These are phyloP conservation scores for Pogonocichla stellata DNA, from an alignment of 2,113 vertebrate genomes.

Conservation along the genomic window DNA sequence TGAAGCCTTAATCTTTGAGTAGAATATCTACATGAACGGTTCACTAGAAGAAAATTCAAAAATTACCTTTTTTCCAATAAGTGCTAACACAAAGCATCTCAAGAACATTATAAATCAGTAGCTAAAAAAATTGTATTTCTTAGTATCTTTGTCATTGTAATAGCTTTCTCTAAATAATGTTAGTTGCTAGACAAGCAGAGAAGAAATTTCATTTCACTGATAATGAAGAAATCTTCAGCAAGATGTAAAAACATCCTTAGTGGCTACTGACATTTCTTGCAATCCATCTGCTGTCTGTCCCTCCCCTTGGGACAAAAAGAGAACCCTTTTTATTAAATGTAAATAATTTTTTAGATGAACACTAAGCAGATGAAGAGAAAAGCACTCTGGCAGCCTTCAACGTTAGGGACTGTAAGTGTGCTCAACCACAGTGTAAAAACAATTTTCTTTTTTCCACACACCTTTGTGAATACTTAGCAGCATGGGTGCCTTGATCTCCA, in stretches of 20 bases:
- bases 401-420: background rate
- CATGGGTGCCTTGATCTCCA: background rate
- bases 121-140: background rate
- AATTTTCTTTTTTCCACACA: background rate
- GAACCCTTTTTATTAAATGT: conserved; percentile 17
- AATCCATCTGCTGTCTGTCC: background rate
- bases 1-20: background rate
- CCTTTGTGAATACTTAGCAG: background rate
- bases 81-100: background rate
- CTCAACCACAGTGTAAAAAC: background rate
- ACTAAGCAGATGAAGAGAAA: background rate
- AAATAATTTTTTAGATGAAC: conserved; percentile 15
- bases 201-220: background rate
- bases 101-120: background rate
- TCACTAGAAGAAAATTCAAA: background rate
- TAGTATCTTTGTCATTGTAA: background rate
- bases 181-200: background rate
- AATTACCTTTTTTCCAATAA: background rate
- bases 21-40: background rate
- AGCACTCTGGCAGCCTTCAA: background rate
- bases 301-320: background rate
- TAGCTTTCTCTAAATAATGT: background rate
- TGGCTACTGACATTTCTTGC: background rate
- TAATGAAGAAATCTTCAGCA: conserved; percentile 28
- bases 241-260: background rate